phyloP scores from a whole-genome alignment of 2,888 invertebrate species.

The Caenorhabditis auriculariae region DNA sequence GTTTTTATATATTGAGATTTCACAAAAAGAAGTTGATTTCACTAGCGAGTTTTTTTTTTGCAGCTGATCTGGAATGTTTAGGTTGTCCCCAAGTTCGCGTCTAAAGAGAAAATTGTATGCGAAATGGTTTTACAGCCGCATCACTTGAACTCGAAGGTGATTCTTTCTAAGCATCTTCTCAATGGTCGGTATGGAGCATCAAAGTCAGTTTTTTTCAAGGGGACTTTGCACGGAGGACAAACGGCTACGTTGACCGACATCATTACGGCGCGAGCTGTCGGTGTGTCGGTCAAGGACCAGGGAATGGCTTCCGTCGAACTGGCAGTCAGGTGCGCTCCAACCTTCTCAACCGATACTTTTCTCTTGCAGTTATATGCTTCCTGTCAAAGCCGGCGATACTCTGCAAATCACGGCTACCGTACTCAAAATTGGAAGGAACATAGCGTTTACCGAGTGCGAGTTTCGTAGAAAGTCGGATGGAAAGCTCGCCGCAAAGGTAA shows the following conservation, averaged over 20 bases:
- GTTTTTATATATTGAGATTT: not conserved
- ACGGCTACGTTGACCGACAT: constrained; percentile 57
- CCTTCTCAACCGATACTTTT: not conserved
- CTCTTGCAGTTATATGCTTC: constrained; percentile 55
- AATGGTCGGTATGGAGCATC: not conserved
- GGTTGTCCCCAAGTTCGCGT: constrained; percentile 43
- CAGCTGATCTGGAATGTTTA: too few species aligned
- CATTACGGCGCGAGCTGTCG: constrained; percentile 52
- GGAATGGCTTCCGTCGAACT: constrained; percentile 56
- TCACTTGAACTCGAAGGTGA: constrained; percentile 54
- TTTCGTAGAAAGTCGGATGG: constrained; percentile 55
- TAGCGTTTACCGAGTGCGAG: constrained; percentile 58
- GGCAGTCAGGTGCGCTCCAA: constrained; percentile 44
- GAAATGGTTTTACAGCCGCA: constrained; percentile 51
- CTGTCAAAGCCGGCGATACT: constrained; percentile 53
- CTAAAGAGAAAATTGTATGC: constrained; percentile 41
- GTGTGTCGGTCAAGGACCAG: constrained; percentile 44
- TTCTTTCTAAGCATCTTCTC: not conserved
- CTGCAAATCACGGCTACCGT: constrained; percentile 52
- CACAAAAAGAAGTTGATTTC: not conserved
- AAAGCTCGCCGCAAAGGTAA: constrained; percentile 51
- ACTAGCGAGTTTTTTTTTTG: too few species aligned
- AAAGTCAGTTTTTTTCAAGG: constrained; percentile 14
- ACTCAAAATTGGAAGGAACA: constrained; percentile 52
- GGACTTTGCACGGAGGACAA: constrained; percentile 57